Base-by-base conservation (phyloP, 2,797 vertebrate genomes). In the Diplodus puntazzo region DNA sequence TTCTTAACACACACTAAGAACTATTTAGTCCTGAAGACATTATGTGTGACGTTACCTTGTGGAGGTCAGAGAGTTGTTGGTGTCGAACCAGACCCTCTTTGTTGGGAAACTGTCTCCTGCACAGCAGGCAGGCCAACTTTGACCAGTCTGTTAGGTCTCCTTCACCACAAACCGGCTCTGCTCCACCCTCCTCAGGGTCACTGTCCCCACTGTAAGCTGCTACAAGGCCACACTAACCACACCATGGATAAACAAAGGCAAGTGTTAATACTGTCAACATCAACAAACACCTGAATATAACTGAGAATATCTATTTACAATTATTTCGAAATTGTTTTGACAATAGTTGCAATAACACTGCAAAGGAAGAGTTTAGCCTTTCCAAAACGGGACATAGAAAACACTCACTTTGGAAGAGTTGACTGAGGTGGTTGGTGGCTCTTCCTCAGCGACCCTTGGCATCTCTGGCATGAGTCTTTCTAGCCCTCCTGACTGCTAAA, bases 151-250 rank as follows among this genome's bases (percentile, higher is more conserved):
- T 99, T 77, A 99, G 96, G 61, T 89, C 87, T 17, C 95, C 95
- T 2, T 98, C 97, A 0, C 84, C 79, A 54, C 94, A 87, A 55
- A 97, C 97, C 11, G 94, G 87, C 60, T 99, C 96, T 3, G 94
- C 86, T 42, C 9, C 78, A 48, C 95, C 95, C 69, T 99, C 98
- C 64, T 99, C 98, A 0, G 98, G 97, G 86, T 99, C 98, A 2
- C 98, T 99, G 82, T 99, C 98, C 8, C 98, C 98, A 14, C 97
- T 98, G 90, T 99, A 99, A 13, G 98, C 98, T 30, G 98, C 98
- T 87, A 99, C 98, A 0, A 99, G 95, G 20, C 96, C 98, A 83
- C 95, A 94, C 97, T 99, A 82, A 74, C 57, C 50, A 68, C 11
- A 58, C 7, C 48, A 65, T 0, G 25, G 46, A 79, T 2, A 52